These are phyloP conservation scores for Orius laevigatus DNA, from an alignment of 1,140 invertebrate species.

Conservation along the genomic window DNA sequence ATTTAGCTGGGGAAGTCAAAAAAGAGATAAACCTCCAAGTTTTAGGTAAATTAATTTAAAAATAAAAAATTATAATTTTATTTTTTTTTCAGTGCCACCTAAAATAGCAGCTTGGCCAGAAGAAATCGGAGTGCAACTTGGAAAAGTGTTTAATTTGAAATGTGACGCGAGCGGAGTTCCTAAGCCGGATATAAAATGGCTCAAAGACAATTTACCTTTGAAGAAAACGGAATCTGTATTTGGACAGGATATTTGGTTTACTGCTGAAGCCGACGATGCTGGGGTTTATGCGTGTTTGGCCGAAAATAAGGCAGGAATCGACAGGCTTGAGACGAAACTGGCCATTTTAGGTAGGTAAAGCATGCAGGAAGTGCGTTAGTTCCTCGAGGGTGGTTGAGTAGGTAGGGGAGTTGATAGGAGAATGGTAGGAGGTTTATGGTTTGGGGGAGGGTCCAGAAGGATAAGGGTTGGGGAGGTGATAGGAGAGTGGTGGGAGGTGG, in stretches of 20 bases:
- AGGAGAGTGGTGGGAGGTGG: too few species aligned
- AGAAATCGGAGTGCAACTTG: constrained; percentile 14
- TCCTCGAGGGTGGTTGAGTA: constrained; percentile 9
- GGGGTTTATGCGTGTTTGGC: constrained; percentile 19
- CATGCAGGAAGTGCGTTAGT: not conserved
- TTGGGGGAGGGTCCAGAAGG: constrained; percentile 13
- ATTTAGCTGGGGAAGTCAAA: constrained; percentile 11
- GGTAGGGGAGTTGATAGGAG: too few species aligned
- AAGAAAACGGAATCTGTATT: too few species aligned
- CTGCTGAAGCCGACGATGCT: constrained; percentile 13
- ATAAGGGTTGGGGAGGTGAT: too few species aligned
- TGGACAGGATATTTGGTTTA: constrained; percentile 2
- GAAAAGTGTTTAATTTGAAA: constrained; percentile 16
- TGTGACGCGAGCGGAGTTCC: constrained; percentile 18
- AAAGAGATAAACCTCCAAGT: constrained; percentile 5
- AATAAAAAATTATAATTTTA: too few species aligned
- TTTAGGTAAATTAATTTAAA: too few species aligned
- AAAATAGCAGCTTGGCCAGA: constrained; percentile 8
- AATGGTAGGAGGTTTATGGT: constrained; percentile 14
- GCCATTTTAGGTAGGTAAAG: constrained; percentile 5
- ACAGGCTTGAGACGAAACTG: constrained; percentile 3
- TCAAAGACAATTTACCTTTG: not conserved
- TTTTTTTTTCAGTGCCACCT: constrained; percentile 18
- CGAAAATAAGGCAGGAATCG: constrained; percentile 13
- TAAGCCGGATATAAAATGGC: constrained; percentile 12